Evolutionary conservation across 1,140 invertebrate genomes (phyloP), one percentile per base, ranked within the genome.

Genomic region (Calephelis virginiensis): DNA sequence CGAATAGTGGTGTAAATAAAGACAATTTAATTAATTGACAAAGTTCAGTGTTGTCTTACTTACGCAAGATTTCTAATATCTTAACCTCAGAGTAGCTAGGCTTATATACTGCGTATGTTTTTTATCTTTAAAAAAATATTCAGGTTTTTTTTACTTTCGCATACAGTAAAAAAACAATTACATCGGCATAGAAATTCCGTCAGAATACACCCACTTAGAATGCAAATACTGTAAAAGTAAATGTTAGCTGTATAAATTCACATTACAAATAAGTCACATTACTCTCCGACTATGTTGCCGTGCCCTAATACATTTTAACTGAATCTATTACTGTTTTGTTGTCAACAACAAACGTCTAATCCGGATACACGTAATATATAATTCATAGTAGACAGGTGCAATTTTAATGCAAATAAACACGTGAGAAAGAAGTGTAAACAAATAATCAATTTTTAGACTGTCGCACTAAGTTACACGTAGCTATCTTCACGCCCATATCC

Each of bases 281-380:
- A n/a, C 48, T 49, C 48, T 49, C 13, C 7, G 48, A 13, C 12
- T 49, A 49, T 13, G n/a, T 49, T 49, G 48, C 5, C 48, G 48
- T n/a, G 48, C 48, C 48, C 49, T 50, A 50, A 14, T 43, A 17
- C 49, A 50, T 14, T 53, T 53, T 53, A 28, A 53, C 50, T 0
- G 17, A 17, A 17, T 28, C 14, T 53, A 53, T 53, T 53, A 28
- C 14, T 53, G 50, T 17, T 50, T n/a, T 53, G 50, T 53, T 53
- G 14, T 53, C 50, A 53, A 53, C 14, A 53, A 28, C 50, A 53
- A 53, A 53, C 17, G 14, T 53, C 17, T 4, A 53, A 53, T 28
- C 50, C 14, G 7, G 14, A 11, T 28, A 53, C n/a, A 50, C 3
- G 50, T 17, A 28, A 53, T 53, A 17, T 53, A 17, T 53, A 17